phyloP scores from a whole-genome alignment of 2,888 invertebrate species.

The Julus scandinavius region DNA sequence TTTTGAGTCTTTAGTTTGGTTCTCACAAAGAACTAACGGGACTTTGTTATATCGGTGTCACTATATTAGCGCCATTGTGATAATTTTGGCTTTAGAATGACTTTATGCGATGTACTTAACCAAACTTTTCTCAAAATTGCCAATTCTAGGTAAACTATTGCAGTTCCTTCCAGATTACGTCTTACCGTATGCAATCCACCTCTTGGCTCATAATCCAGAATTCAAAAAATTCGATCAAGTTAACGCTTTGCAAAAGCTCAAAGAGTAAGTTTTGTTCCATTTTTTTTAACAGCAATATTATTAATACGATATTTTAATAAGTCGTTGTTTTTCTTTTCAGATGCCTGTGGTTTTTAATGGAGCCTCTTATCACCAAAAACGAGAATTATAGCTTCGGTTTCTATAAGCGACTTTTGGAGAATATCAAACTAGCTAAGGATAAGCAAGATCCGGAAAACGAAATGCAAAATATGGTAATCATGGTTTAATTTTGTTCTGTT shows the following conservation, averaged over 20 bases:
- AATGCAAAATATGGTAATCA: conserved; percentile 80
- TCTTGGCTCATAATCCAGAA: conserved; percentile 91
- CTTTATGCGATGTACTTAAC: neutral
- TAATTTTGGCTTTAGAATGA: neutral
- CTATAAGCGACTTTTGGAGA: conserved; percentile 91
- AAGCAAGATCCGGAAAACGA: conserved; percentile 86
- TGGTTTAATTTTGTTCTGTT: neutral
- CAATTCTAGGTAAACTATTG: conserved; percentile 61
- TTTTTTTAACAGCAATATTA: neutral
- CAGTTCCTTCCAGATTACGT: conserved; percentile 91
- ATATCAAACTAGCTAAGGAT: conserved; percentile 95
- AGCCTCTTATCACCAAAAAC: conserved; percentile 91
- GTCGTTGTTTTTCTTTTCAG: conserved; percentile 63
- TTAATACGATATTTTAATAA: neutral
- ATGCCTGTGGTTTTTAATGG: conserved; percentile 93
- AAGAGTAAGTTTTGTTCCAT: conserved; percentile 64
- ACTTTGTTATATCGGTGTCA: no score
- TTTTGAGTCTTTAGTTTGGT: no score
- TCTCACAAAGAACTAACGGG: no score
- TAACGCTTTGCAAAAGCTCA: conserved; percentile 78
- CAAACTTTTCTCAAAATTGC: neutral
- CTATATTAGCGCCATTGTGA: no score
- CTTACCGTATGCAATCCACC: conserved; percentile 95
- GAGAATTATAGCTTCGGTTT: conserved; percentile 96
- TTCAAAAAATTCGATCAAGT: conserved; percentile 82